A percentile compares a stretch with the other conserved stretches of the same genome.
Evolutionary conservation across 1,140 invertebrate genomes (phyloP).

Genomic region (Hycleus cichorii): DNA sequence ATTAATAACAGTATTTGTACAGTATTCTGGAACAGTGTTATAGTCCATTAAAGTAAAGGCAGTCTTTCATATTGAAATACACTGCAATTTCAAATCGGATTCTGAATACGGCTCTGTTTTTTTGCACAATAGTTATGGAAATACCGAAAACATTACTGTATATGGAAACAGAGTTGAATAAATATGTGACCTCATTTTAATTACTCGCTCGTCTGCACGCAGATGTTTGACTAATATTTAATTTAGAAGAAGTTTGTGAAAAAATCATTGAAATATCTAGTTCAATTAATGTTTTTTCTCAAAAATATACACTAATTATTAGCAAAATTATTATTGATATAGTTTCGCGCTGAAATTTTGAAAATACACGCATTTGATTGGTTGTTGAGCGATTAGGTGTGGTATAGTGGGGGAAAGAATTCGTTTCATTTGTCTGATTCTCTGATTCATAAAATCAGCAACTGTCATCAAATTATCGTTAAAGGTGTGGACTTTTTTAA

Average conservation of each 20-base stretch:
- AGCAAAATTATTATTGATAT: too few relatives aligned
- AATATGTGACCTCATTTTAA: constrained; percentile 1
- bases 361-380: background rate
- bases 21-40: too few relatives aligned
- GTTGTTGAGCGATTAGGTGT: background rate
- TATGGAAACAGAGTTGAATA: background rate
- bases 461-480: too few relatives aligned
- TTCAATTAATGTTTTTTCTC: too few relatives aligned
- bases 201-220: background rate
- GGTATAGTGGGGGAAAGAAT: background rate
- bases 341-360: background rate
- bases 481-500: too few relatives aligned
- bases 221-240: background rate
- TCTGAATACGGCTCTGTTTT: too few relatives aligned
- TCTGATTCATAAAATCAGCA: background rate
- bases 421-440: background rate
- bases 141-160: constrained; percentile 4
- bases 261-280: background rate
- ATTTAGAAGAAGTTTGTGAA: background rate
- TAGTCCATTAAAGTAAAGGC: too few relatives aligned
- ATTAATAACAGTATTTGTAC: too few relatives aligned
- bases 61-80: too few relatives aligned
- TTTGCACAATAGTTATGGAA: background rate
- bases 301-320: too few relatives aligned
- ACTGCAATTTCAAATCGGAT: too few relatives aligned